Percentiles rank a stretch among this genome's conserved stretches.
Conservation (phyloP, 2,797 vertebrate species). For the Schizopygopsis pylzovi region DNA sequence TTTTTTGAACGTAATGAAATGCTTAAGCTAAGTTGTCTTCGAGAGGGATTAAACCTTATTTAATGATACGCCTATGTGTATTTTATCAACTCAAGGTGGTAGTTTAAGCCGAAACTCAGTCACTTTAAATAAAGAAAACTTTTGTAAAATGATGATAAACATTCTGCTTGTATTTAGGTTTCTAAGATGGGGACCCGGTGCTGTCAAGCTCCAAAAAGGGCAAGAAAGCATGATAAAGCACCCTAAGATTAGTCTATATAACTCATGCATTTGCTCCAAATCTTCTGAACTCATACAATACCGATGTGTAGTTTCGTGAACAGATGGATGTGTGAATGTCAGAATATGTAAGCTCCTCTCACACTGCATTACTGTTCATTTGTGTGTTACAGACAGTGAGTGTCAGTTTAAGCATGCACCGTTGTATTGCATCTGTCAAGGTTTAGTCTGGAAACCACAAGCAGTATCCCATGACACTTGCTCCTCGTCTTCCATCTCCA, state of each 20-base stretch:
- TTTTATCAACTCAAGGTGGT: background rate
- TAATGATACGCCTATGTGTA: background rate
- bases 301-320: background rate
- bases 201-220: background rate
- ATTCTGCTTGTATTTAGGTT: background rate
- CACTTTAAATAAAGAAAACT: background rate
- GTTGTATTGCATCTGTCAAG: slow-evolving; percentile 11
- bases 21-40: background rate
- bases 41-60: slow-evolving; percentile 13
- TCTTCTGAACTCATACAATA: background rate
- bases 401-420: background rate
- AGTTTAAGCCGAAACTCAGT: background rate
- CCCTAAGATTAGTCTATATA: background rate
- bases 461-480: slow-evolving; percentile 18
- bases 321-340: background rate
- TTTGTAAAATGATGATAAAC: background rate
- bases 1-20: slow-evolving; percentile 1
- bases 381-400: background rate
- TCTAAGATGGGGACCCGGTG: background rate
- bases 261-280: background rate
- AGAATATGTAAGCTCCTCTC: background rate
- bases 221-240: background rate
- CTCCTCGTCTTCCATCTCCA: slow-evolving; percentile 3
- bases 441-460: slow-evolving; percentile 16
- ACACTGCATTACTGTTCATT: background rate